Base-by-base conservation (phyloP, 2,888 invertebrate species). In the Epinotia brunnichana region DNA sequence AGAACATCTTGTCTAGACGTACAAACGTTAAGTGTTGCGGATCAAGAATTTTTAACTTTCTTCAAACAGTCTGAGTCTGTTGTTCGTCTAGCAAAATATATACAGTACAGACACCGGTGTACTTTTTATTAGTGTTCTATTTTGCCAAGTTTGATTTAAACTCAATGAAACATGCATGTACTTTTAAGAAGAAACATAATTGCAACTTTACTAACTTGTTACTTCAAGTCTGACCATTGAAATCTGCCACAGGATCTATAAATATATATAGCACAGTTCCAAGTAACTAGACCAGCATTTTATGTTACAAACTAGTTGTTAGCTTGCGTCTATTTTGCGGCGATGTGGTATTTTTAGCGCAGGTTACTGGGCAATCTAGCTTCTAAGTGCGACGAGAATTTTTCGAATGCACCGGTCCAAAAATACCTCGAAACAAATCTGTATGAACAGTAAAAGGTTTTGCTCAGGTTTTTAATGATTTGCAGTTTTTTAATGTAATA, bases 211-310 rank as follows among this genome's bases (percentile, higher is more conserved):
- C 17, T 62, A 24, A 62, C 29, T 17, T 11, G 21, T 57, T 39
- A 39, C 21, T 60, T 17, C 19, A 53, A 39, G 21, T 56, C 39
- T 54, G 48, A 41, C 19, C 59, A 41, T 17, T 24, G 63, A 39
- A 57, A 63, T 57, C 57, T 10, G n/a, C 41, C 56, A 63, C n/a
- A 41, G 66, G 10, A 60, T 73, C 68, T 69, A 68, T 68, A 68
- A 72, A 68, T 72, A 72, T 53, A 63, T 61, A 68, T 69, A 57
- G 53, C 73, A 68, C 67, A 72, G 68, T 72, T 72, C 72, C 68
- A 73, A 63, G 61, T 72, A 62, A 66, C 67, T 72, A 72, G 68
- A 73, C 68, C 62, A 73, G 73, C 39, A 69, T 68, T 73, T 73
- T 63, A 73, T 69, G 61, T 62, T 68, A 62, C 62, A 67, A 57